Evolutionary conservation across 2,888 invertebrate species (phyloP).

Genomic region (Epirrita christyi): DNA sequence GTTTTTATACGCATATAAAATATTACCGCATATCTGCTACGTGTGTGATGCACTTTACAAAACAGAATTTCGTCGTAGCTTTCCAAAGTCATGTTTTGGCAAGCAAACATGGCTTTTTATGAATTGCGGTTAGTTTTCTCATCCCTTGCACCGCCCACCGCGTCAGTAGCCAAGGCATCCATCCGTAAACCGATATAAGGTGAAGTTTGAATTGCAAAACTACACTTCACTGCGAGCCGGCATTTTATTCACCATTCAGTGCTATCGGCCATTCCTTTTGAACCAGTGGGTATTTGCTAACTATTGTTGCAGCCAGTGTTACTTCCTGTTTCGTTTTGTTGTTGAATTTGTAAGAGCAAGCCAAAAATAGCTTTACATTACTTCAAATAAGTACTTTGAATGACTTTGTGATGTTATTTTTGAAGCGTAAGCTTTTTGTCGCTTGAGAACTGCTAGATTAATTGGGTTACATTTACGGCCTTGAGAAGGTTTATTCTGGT

Average conservation of each 20-base stretch:
- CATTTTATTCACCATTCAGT: conserved; percentile 45
- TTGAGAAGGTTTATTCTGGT: too few relatives aligned
- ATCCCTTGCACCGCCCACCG: conserved; percentile 25
- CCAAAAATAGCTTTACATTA: background rate
- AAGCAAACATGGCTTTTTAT: too few relatives aligned
- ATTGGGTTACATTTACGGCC: too few relatives aligned
- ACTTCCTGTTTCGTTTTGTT: conserved; percentile 18
- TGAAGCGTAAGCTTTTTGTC: too few relatives aligned
- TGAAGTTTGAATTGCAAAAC: conserved; percentile 80
- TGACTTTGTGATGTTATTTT: too few relatives aligned
- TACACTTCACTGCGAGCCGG: conserved; percentile 53
- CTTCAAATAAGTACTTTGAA: too few relatives aligned
- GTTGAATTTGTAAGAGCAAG: conserved; percentile 11
- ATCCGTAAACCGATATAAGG: conserved; percentile 76
- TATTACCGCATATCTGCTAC: too few relatives aligned
- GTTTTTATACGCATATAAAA: too few relatives aligned
- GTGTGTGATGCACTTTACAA: too few relatives aligned
- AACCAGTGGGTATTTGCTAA: conserved; percentile 16
- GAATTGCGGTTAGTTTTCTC: background rate
- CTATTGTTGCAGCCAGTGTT: conserved; percentile 12
- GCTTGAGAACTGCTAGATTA: too few relatives aligned
- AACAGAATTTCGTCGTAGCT: too few relatives aligned
- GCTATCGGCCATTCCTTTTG: conserved; percentile 24
- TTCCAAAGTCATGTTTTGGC: too few relatives aligned
- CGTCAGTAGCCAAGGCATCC: conserved; percentile 58